Base-by-base conservation (phyloP, 2,113 vertebrate genomes). In the Ariopsis seemanni region DNA sequence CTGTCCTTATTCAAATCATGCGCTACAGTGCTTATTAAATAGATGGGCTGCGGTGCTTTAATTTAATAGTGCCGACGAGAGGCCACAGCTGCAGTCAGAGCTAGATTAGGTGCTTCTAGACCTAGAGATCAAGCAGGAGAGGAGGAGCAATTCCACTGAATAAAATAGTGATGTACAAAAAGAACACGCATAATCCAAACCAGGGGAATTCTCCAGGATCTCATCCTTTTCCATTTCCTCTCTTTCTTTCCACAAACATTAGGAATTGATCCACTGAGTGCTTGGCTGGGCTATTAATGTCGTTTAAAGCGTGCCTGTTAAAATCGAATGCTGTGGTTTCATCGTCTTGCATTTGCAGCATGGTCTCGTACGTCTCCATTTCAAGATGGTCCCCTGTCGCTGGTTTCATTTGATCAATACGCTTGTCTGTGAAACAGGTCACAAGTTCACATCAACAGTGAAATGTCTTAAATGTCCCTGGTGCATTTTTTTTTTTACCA, bases 1-100 rank as follows among this genome's bases (percentile, higher is more conserved):
- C 92, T 96, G 93, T 96, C 96, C 96, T 98, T 97, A 99, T 98
- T 99, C 97, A 98, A 99, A 99, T 99, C 95, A 97, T 96, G 96
- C 96, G 95, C 96, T 97, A 95, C 95, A 95, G 95, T 93, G 95
- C 97, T 99, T 99, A 99, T 99, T 98, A 98, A 99, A 98, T 97
- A 89, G 85, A 88, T 83, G 89, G 87, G 97, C 96, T 96, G 96
- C 94, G 95, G 95, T 95, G 96, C 95, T 96, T 96, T 97, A 97
- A 97, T 99, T 98, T 97, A 99, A 99, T 97, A 96, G 96, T 95
- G 96, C 87, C 58, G 81, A 87, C 95, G 95, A 94, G 89, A 91
- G 95, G 95, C 94, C 94, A 92, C 95, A 95, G 97, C 94, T 95
- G 96, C 95, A 95, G 95, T 96, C 95, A 94, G 93, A 14, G 90